Evolutionary conservation across 2,797 vertebrate species (phyloP).

Genomic region (Notoglanidium macrostoma): DNA sequence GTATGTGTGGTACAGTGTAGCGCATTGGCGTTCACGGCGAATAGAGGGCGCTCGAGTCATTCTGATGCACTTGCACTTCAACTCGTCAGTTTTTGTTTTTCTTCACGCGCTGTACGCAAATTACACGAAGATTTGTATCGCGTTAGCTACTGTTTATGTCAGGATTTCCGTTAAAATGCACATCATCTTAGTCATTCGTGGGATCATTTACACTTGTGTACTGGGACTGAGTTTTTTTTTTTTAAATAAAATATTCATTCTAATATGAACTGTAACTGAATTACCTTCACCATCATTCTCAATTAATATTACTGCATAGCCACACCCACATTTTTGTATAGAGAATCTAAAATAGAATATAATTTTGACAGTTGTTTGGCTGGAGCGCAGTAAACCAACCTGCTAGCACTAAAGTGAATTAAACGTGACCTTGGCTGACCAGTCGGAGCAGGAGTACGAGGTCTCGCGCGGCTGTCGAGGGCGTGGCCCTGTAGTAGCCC

Average conservation of each 20-base stretch:
- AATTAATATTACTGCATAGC: background rate
- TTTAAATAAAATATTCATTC: background rate
- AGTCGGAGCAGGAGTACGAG: background rate
- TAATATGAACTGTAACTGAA: background rate
- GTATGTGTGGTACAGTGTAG: background rate
- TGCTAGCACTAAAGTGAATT: background rate
- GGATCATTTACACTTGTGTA: background rate
- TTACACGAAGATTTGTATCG: too few species aligned
- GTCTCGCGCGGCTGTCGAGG: background rate
- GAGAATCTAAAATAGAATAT: background rate
- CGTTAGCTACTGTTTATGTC: background rate
- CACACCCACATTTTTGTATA: background rate
- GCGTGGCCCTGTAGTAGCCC: constrained; percentile 11
- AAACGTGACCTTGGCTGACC: background rate
- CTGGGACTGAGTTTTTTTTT: background rate
- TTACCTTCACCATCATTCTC: background rate
- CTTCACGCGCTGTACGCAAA: too few species aligned
- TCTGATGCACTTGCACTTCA: background rate
- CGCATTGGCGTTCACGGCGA: background rate
- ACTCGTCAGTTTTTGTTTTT: too few species aligned
- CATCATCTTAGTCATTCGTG: background rate
- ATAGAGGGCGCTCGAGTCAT: constrained; percentile 15
- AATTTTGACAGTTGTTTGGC: background rate
- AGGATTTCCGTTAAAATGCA: background rate
- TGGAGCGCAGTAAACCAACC: background rate